Percentiles rank a stretch among this genome's conserved stretches.
These are phyloP conservation scores for Fistularia tabacaria DNA, from an alignment of 2,797 vertebrate genomes.

Conservation along the genomic window DNA sequence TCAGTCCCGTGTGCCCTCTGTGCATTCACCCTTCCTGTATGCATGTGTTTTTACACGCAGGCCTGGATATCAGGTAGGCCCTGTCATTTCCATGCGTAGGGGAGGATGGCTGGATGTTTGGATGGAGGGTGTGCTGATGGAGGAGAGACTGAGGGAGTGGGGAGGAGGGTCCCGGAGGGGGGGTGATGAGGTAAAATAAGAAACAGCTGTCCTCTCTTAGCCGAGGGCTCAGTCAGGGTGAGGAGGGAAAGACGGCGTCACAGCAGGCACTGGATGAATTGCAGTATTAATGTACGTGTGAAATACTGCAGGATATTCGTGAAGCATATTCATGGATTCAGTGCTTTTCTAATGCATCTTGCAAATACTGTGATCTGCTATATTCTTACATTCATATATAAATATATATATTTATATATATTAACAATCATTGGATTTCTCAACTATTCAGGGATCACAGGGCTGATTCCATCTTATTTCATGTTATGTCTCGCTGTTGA, in stretches of 20 bases:
- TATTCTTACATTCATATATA: too few relatives aligned
- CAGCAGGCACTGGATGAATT: constrained; percentile 21
- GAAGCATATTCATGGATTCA: too few relatives aligned
- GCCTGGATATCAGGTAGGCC: constrained; percentile 29
- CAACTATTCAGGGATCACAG: too few relatives aligned
- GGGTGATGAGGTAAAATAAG: constrained; percentile 37
- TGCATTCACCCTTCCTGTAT: background rate
- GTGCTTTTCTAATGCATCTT: too few relatives aligned
- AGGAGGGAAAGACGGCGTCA: constrained; percentile 2
- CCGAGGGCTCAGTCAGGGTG: constrained; percentile 20
- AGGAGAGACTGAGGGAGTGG: constrained; percentile 18
- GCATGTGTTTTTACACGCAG: background rate
- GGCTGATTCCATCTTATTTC: too few relatives aligned
- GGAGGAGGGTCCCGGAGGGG: constrained; percentile 3
- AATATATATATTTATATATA: too few relatives aligned
- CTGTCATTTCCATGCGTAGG: constrained; percentile 12
- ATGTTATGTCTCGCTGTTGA: too few relatives aligned
- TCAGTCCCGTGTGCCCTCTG: background rate
- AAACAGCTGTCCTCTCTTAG: constrained; percentile 51
- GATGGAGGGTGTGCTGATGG: constrained; percentile 35
- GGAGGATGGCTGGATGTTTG: constrained; percentile 22
- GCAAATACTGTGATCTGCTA: too few relatives aligned
- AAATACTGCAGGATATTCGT: background rate
- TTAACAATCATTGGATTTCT: too few relatives aligned
- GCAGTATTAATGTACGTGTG: constrained; percentile 1